Evolutionary conservation across 2,797 vertebrate genomes (phyloP), one percentile per base, ranked within the genome.

Genomic region (Notolabrus celidotus): DNA sequence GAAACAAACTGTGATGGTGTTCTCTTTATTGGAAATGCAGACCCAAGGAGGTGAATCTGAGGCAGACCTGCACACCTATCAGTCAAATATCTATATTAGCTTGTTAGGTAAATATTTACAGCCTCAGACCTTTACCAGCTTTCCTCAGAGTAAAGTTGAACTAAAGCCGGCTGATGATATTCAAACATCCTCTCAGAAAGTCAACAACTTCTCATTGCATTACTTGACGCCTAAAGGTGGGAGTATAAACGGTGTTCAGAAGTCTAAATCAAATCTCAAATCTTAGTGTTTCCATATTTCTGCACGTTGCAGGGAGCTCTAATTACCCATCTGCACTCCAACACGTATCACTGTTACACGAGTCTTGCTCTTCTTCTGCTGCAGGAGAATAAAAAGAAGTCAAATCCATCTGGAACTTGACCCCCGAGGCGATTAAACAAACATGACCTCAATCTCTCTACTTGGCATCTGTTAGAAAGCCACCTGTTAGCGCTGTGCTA

Each of bases 361-460:
- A 34, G 56, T 63, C 47, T 62, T 33, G 17, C 49, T 51, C 25
- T 31, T 39, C 57, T 14, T 57, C 67, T 61, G 70, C 60, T 46
- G 47, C 65, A 17, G 41, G 36, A 67, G 50, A 82, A 23, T 5
- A 45, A 45, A 45, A 45, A 77, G 39, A 68, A 77, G 62, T 77
- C 64, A 63, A 59, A 81, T 86, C 79, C 85, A 85, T 89, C 71
- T 84, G 85, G 66, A 79, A 16, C 57, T 79, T 84, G 77, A 84
- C 73, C 82, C 81, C 67, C 7, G 31, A 71, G 77, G 84, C 67
- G 55, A 84, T 89, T 82, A 88, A 88, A 85, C 86, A 87, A 91
- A 89, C 86, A 71, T 85, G 85, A 92, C 86, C 89, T 89, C 88
- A 90, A 89, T 90, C 86, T 90, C 71, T 83, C 83, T 84, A 66